Evolutionary conservation across 2,797 vertebrate genomes (phyloP).

Genomic region (Myotis daubentonii): DNA sequence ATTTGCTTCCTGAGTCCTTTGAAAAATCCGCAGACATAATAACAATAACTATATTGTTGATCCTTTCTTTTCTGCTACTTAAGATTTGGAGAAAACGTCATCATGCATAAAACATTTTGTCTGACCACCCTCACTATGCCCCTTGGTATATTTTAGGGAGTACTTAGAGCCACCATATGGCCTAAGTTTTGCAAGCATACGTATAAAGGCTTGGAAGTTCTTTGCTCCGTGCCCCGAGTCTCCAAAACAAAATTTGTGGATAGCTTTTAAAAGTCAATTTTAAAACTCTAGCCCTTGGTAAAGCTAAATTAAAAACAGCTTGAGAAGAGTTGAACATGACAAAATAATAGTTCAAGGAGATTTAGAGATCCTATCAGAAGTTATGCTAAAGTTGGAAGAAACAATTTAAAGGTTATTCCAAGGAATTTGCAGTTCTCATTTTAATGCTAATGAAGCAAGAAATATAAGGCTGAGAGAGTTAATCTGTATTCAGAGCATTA

Average conservation of each 20-base stretch:
- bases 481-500: slow-evolving; percentile 75
- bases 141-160: background rate
- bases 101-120: slow-evolving; percentile 38
- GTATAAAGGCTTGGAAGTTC: background rate
- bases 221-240: background rate
- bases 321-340: slow-evolving; percentile 55
- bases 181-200: background rate
- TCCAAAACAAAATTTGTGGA: slow-evolving; percentile 25
- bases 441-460: slow-evolving; percentile 73
- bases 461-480: slow-evolving; percentile 72
- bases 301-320: slow-evolving; percentile 69
- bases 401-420: slow-evolving; percentile 73
- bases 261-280: slow-evolving; percentile 63
- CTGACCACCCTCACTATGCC: background rate
- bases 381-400: slow-evolving; percentile 61
- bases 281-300: slow-evolving; percentile 53
- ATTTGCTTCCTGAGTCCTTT: slow-evolving; percentile 53
- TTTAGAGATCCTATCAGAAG: slow-evolving; percentile 68
- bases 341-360: slow-evolving; percentile 72
- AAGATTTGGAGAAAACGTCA: slow-evolving; percentile 24
- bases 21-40: slow-evolving; percentile 32
- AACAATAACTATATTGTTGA: slow-evolving; percentile 52
- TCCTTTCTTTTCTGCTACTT: slow-evolving; percentile 44
- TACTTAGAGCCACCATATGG: slow-evolving; percentile 8
- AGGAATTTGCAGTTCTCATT: slow-evolving; percentile 66